These are phyloP conservation scores for Drosophila sp. DNA, from an alignment of 1,140 invertebrate genomes.

Conservation along the genomic window DNA sequence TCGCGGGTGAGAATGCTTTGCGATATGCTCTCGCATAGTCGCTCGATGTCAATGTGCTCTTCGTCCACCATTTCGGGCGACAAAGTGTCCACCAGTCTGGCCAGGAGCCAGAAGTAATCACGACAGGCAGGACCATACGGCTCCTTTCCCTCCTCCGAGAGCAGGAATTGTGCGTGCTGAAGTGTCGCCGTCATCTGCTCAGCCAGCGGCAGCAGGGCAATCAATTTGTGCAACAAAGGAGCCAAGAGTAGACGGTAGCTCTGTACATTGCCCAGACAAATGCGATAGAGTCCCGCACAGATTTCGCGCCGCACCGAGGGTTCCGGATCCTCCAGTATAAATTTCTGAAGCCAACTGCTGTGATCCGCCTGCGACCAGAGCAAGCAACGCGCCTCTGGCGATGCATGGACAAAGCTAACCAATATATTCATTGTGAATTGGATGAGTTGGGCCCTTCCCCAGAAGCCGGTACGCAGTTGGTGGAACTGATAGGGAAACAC, in stretches of 20 bases:
- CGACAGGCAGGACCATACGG: conserved; percentile 96
- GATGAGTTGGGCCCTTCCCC: conserved; percentile 92
- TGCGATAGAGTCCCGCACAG: conserved; percentile 93
- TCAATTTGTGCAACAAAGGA: conserved; percentile 90
- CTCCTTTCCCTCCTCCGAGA: conserved; percentile 92
- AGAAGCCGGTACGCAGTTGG: conserved; percentile 93
- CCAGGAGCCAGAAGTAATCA: conserved; percentile 97
- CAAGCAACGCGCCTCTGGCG: conserved; percentile 86
- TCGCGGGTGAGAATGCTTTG: conserved; percentile 90
- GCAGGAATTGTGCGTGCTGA: conserved; percentile 84
- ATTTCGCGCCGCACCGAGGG: conserved; percentile 93
- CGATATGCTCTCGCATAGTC: conserved; percentile 89
- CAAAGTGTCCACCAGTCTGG: conserved; percentile 92
- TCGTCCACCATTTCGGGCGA: conserved; percentile 90
- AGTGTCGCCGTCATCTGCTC: conserved; percentile 91
- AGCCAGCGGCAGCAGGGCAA: conserved; percentile 91
- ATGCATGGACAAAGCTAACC: conserved; percentile 93
- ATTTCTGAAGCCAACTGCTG: conserved; percentile 88
- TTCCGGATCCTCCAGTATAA: conserved; percentile 93
- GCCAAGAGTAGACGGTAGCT: conserved; percentile 87
- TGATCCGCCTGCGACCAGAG: conserved; percentile 88
- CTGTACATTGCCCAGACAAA: conserved; percentile 90
- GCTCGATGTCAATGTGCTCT: conserved; percentile 88
- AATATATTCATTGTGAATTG: conserved; percentile 92
- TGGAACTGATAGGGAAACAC: conserved; percentile 87